A percentile compares a stretch with the other conserved stretches of the same genome.
Conservation (phyloP, 2,113 vertebrate species). For the Oncorhynchus keta region DNA sequence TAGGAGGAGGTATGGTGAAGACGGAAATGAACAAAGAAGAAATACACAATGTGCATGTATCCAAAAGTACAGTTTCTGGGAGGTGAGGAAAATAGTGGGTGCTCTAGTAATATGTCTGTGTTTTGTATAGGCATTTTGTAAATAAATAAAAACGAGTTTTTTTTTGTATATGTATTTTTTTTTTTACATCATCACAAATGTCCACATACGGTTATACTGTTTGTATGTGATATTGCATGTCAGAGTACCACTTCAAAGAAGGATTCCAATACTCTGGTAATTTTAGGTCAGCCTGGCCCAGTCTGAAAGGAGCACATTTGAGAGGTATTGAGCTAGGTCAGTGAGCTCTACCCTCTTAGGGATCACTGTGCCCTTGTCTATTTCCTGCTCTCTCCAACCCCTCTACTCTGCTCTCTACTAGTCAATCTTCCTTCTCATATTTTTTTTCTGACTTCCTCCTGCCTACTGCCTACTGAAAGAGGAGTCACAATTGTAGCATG, state of each 20-base stretch:
- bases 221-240: constrained; percentile 24
- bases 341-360: constrained; percentile 14
- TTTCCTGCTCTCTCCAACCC: constrained; percentile 23
- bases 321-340: background rate
- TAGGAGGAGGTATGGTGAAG: constrained; percentile 29
- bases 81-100: background rate
- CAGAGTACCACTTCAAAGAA: background rate
- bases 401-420: constrained; percentile 30
- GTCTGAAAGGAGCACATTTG: constrained; percentile 19
- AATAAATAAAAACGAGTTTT: constrained; percentile 36
- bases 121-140: constrained; percentile 41
- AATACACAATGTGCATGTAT: background rate
- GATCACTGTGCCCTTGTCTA: constrained; percentile 12
- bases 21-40: background rate
- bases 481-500: constrained; percentile 55
- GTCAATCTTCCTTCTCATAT: constrained; percentile 38
- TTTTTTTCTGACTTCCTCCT: constrained; percentile 28
- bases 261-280: constrained; percentile 6
- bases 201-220: constrained; percentile 38
- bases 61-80: too few relatives aligned
- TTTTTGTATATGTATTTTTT: constrained; percentile 57
- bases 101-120: background rate
- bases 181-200: background rate
- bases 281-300: constrained; percentile 67
- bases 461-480: constrained; percentile 4